Percentiles rank a stretch among this genome's conserved stretches.
Evolutionary conservation across 2,888 invertebrate species (phyloP).

Genomic region (Clusia tigrina): DNA sequence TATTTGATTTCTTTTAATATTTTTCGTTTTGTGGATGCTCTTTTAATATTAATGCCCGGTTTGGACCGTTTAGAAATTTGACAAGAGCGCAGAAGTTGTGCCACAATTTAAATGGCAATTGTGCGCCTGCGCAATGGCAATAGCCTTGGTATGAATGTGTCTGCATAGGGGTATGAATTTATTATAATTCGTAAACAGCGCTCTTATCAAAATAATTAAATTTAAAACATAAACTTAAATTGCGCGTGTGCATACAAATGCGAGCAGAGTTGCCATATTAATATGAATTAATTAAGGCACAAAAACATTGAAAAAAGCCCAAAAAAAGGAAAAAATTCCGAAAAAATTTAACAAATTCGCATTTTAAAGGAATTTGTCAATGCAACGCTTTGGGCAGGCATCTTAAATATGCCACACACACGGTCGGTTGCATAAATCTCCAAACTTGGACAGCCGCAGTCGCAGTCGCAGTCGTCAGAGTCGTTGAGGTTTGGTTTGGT

Average conservation of each 20-base stretch:
- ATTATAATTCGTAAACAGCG: constrained; percentile 23
- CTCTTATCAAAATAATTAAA: constrained; percentile 37
- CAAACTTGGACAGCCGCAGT: constrained; percentile 41
- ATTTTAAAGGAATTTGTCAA: constrained; percentile 57
- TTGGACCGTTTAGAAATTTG: constrained; percentile 25
- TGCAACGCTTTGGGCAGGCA: constrained; percentile 40
- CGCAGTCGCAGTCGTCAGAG: background rate
- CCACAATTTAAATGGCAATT: background rate
- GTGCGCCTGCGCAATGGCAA: no score
- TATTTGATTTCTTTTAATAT: no score
- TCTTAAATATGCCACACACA: constrained; percentile 59
- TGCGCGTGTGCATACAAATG: background rate
- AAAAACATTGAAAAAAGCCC: constrained; percentile 31
- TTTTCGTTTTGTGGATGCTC: no score
- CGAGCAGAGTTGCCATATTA: background rate
- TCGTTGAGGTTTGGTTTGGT: constrained; percentile 39
- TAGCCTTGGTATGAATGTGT: background rate
- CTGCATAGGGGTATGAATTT: background rate
- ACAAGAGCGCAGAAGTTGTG: constrained; percentile 22
- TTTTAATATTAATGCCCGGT: constrained; percentile 25
- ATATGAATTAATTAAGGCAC: constrained; percentile 16
- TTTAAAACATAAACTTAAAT: no score
- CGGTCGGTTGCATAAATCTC: constrained; percentile 48
- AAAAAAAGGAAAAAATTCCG: constrained; percentile 17
- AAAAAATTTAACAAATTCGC: constrained; percentile 29